Base-by-base conservation (phyloP, 2,797 vertebrate genomes). In the Vespertilio murinus region DNA sequence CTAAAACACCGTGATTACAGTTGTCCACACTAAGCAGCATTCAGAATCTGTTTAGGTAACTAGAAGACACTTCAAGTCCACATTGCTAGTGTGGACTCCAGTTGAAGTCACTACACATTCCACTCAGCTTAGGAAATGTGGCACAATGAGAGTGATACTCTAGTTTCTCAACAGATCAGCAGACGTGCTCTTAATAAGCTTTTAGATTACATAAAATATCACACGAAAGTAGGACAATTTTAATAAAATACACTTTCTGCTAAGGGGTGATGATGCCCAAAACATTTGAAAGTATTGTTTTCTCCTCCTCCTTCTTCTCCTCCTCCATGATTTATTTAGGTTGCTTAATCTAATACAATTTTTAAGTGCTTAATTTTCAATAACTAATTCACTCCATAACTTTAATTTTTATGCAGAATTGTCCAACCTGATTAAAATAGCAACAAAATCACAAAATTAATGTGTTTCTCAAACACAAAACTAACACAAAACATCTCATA, bases 291-390 rank as follows among this genome's bases (percentile, higher is more conserved):
- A 89, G 13, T 23, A 67, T 28, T 54, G 33, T 14, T 42, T 20
- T 54, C 1, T 47, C 13, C 13, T 47, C 13, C 45, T 47, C 11
- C 49, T 52, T 20, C 49, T 22, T 22, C 52, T 47, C 5, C 16
- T 17, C 47, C 16, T 49, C 4, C 47, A n/a, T n/a, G n/a, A n/a
- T n/a, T n/a, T 7, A 56, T 40, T 17, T 78, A 95, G 89, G 35
- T 16, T 77, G 83, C 81, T 88, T 77, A 83, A 86, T 80, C 42
- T 80, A 61, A 74, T 89, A 94, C 59, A 69, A 82, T 47, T 82
- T 93, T 96, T 86, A 92, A 85, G 65, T 71, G 81, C 30, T 78
- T 87, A 52, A 80, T 82, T 95, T 94, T 74, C 18, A 77, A 49
- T 38, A 42, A 89, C 61, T 42, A n/a, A 45, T 40, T 59, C 22